phyloP scores from a whole-genome alignment of 2,797 vertebrate species.

The Oryzias dopingdopingensis region DNA sequence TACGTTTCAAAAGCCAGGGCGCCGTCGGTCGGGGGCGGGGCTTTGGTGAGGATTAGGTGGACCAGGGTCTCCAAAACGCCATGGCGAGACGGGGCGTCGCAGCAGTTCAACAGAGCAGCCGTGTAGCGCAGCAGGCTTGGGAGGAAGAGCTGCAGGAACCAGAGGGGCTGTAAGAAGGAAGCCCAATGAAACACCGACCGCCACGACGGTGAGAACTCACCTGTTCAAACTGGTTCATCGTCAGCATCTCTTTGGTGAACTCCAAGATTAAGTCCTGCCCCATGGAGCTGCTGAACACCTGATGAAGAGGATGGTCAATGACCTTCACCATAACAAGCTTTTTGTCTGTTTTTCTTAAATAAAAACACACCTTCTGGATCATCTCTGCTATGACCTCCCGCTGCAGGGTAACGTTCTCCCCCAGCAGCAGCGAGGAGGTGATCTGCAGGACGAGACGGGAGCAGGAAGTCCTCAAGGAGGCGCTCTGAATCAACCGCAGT shows the following conservation, averaged over 20 bases:
- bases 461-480: conserved; percentile 77
- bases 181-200: background rate
- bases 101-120: conserved; percentile 71
- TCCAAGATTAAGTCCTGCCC: conserved; percentile 80
- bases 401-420: conserved; percentile 82
- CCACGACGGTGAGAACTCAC: conserved; percentile 57
- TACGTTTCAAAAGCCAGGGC: conserved; percentile 97
- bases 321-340: rapidly evolving
- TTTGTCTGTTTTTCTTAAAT: background rate
- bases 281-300: conserved; percentile 85
- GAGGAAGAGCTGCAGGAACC: conserved; percentile 83
- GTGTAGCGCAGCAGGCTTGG: conserved; percentile 86
- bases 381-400: conserved; percentile 77
- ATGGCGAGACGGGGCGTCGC: conserved; percentile 65
- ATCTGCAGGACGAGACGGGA: conserved; percentile 81
- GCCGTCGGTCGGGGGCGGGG: conserved; percentile 86
- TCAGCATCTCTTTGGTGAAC: conserved; percentile 90
- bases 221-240: conserved; percentile 92
- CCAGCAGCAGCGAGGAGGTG: conserved; percentile 84
- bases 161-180: background rate
- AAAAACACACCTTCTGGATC: conserved; percentile 80
- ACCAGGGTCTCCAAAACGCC: conserved; percentile 81
- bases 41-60: conserved; percentile 90
- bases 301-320: conserved; percentile 6
- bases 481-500: conserved; percentile 73